These are phyloP conservation scores for Glaucomys volans DNA, from an alignment of 2,113 vertebrate genomes.

Conservation along the genomic window DNA sequence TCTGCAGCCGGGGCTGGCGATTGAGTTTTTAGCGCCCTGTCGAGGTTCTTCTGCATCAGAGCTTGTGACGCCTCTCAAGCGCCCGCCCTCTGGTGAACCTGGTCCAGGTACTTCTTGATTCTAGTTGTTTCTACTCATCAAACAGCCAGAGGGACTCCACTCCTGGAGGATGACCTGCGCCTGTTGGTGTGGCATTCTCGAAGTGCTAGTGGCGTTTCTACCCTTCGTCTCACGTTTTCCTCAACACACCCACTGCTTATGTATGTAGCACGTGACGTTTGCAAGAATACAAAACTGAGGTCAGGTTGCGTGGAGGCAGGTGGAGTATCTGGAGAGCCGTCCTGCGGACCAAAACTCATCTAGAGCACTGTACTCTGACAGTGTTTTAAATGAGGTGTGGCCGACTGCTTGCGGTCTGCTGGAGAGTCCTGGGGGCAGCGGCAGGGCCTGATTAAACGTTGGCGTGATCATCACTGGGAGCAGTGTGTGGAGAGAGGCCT, in stretches of 20 bases:
- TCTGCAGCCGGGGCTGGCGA: too few relatives aligned
- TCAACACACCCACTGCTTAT: accelerated
- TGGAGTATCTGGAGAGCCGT: not conserved
- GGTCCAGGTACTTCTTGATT: not conserved
- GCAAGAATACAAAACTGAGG: not conserved
- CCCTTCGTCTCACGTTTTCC: not conserved
- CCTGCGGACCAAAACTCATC: too few relatives aligned
- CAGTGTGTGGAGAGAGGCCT: not conserved
- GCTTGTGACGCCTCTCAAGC: accelerated
- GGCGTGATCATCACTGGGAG: not conserved
- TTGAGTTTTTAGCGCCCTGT: too few relatives aligned
- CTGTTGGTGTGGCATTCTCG: accelerated
- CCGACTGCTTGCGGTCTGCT: accelerated
- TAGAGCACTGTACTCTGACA: not conserved
- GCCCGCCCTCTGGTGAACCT: accelerated
- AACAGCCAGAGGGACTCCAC: not conserved
- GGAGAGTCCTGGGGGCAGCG: not conserved
- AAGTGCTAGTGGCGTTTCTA: not conserved
- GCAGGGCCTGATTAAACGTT: not conserved
- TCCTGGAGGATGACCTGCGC: too few relatives aligned
- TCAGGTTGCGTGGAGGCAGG: not conserved
- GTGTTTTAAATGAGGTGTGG: not conserved
- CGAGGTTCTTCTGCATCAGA: accelerated
- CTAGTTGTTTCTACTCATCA: not conserved
- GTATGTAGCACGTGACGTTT: accelerated